Percentiles rank a stretch among this genome's conserved stretches.
These are phyloP conservation scores for Emmelina monodactyla DNA, from an alignment of 2,888 invertebrate genomes.

Conservation along the genomic window DNA sequence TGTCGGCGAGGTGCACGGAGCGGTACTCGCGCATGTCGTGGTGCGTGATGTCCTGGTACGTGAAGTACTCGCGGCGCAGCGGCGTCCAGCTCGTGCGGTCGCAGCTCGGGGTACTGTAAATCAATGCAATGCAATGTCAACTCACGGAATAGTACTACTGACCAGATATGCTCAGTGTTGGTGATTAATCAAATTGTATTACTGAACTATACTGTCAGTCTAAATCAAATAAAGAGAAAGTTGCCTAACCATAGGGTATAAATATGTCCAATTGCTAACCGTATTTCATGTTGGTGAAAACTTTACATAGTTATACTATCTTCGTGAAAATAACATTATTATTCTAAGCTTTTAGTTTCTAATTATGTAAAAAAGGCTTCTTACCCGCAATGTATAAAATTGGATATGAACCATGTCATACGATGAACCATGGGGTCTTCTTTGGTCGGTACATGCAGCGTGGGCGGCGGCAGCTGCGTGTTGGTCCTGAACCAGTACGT, in stretches of 20 bases:
- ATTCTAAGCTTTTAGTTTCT: neutral
- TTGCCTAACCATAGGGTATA: too few relatives aligned
- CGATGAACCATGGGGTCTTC: slow-evolving; percentile 30
- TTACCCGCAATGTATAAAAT: slow-evolving; percentile 41
- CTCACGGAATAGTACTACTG: too few relatives aligned
- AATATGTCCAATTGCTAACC: too few relatives aligned
- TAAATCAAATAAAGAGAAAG: too few relatives aligned
- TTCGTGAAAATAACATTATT: too few relatives aligned
- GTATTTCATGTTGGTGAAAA: too few relatives aligned
- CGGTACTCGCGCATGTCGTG: slow-evolving; percentile 16
- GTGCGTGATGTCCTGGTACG: slow-evolving; percentile 27
- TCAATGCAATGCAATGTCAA: too few relatives aligned
- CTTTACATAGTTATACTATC: too few relatives aligned
- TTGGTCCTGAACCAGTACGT: slow-evolving; percentile 37
- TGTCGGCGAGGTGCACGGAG: neutral
- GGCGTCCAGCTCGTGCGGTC: slow-evolving; percentile 26
- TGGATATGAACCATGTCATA: slow-evolving; percentile 33
- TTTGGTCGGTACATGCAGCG: neutral
- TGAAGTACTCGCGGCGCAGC: slow-evolving; percentile 14
- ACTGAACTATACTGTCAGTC: neutral
- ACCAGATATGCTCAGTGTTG: too few relatives aligned
- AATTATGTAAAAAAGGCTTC: slow-evolving; percentile 7
- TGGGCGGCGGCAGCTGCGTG: slow-evolving; percentile 11
- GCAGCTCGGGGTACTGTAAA: slow-evolving; percentile 34
- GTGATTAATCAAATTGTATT: neutral